Percentiles rank a stretch among this genome's conserved stretches.
Evolutionary conservation across 2,797 vertebrate genomes (phyloP).

Genomic region (Thamnophis elegans): DNA sequence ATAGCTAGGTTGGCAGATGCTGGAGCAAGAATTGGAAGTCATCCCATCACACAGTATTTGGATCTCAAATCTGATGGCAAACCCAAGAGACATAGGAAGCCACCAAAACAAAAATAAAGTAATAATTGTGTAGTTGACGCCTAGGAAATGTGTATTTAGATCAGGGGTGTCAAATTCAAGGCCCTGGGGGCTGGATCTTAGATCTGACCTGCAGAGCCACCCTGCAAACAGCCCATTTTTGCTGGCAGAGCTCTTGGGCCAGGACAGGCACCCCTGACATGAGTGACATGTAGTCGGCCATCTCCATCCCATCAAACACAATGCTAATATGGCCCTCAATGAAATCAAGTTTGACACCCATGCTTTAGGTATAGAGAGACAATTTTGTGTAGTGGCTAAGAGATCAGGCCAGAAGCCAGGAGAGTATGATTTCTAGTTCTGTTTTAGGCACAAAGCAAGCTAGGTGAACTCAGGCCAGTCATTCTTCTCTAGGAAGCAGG

Average conservation of each 20-base stretch:
- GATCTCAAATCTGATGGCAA: background rate
- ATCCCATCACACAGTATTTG: background rate
- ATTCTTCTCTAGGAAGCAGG: background rate
- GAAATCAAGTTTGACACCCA: too few species aligned
- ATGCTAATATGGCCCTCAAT: too few species aligned
- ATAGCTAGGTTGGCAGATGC: background rate
- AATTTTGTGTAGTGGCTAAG: background rate
- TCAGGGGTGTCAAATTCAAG: too few species aligned
- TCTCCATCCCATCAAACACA: too few species aligned
- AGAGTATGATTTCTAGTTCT: background rate
- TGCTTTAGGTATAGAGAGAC: background rate
- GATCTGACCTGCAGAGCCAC: too few species aligned
- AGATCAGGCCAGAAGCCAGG: background rate
- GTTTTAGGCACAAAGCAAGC: background rate
- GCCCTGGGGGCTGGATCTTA: too few species aligned
- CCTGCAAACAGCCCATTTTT: too few species aligned
- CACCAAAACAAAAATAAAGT: background rate
- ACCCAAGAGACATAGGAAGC: background rate
- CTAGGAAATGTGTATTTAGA: background rate
- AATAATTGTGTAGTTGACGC: background rate
- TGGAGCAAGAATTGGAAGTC: background rate
- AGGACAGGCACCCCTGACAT: too few species aligned
- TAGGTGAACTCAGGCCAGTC: background rate
- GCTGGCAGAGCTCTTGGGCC: too few species aligned
- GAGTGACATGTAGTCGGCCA: too few species aligned